phyloP scores from a whole-genome alignment of 2,888 invertebrate genomes.

The Pterostichus niger region DNA sequence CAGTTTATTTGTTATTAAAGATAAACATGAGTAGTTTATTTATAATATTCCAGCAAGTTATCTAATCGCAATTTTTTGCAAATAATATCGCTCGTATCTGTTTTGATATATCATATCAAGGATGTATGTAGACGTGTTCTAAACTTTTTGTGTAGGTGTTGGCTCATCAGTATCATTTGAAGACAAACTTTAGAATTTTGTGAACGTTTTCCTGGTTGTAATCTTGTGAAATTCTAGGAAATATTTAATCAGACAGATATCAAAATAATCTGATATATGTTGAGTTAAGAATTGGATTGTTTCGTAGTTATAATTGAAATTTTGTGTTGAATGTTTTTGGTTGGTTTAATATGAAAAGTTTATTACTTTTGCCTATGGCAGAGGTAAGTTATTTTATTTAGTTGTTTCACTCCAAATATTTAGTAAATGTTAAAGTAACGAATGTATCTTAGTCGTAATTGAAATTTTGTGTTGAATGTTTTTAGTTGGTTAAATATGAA shows the following conservation, averaged over 20 bases:
- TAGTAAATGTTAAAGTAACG: no score
- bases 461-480: background rate
- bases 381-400: slow-evolving; percentile 20
- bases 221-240: slow-evolving; percentile 19
- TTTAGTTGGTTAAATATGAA: background rate
- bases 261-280: slow-evolving; percentile 14
- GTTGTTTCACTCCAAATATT: background rate
- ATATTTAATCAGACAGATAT: background rate
- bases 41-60: slow-evolving; percentile 7
- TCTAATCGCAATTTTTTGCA: slow-evolving; percentile 38
- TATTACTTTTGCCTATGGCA: background rate
- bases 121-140: background rate
- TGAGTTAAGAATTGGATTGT: background rate
- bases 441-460: background rate
- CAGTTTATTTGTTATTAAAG: background rate
- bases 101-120: background rate
- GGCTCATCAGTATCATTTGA: background rate
- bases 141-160: background rate
- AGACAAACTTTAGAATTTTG: slow-evolving; percentile 18
- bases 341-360: background rate
- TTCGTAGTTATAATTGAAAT: background rate
- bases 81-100: slow-evolving; percentile 15
- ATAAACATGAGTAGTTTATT: slow-evolving; percentile 41
- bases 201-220: slow-evolving; percentile 22
- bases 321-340: background rate